Conservation (phyloP, 2,888 invertebrate genomes). For the Catocala sponsa region DNA sequence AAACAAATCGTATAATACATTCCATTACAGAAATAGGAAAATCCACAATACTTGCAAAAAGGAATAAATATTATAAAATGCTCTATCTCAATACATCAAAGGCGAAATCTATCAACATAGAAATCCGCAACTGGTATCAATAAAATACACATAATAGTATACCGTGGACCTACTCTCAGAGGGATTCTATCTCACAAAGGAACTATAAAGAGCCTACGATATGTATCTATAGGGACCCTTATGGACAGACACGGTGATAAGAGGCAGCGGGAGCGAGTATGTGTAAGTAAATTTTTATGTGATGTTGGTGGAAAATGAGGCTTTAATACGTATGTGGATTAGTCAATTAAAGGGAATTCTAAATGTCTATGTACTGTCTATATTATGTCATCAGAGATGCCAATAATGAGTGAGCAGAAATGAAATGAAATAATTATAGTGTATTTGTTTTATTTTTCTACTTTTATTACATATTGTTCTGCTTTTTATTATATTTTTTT, state of each 20-base stretch:
- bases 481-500: no score
- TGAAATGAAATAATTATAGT: no score
- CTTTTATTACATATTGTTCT: no score
- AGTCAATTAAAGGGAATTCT: no score
- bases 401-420: no score
- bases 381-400: no score
- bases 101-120: conserved; percentile 32
- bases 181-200: conserved; percentile 54
- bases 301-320: neutral
- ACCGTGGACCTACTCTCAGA: conserved; percentile 36
- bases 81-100: conserved; percentile 41
- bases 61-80: neutral
- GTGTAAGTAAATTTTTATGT: neutral
- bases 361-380: no score
- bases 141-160: conserved; percentile 52
- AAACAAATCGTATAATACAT: neutral
- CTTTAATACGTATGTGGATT: no score
- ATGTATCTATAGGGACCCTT: conserved; percentile 45
- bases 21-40: conserved; percentile 15
- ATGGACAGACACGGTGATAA: conserved; percentile 7
- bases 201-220: conserved; percentile 51
- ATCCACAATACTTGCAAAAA: conserved; percentile 9
- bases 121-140: conserved; percentile 49
- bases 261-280: conserved; percentile 24
- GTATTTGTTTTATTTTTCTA: no score